phyloP scores from a whole-genome alignment of 2,797 vertebrate species.

The Cottoperca gobio region DNA sequence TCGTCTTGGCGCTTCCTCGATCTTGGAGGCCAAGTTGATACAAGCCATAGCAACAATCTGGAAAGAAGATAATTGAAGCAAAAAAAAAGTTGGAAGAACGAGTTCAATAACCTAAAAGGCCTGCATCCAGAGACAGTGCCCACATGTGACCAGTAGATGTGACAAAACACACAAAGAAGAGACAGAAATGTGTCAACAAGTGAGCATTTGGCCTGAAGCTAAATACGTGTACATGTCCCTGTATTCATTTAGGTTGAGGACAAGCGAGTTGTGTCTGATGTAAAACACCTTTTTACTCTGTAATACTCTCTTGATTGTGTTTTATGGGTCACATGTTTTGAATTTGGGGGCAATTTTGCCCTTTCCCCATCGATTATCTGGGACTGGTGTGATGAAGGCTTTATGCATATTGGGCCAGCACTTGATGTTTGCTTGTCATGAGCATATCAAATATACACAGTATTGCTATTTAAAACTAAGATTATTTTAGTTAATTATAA shows the following conservation, averaged over 20 bases:
- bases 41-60: slow-evolving; percentile 99
- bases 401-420: too few relatives aligned
- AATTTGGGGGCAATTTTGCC: too few relatives aligned
- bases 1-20: slow-evolving; percentile 96
- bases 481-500: background rate
- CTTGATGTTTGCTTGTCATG: background rate
- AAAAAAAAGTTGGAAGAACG: slow-evolving; percentile 34
- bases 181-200: background rate
- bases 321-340: too few relatives aligned
- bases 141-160: background rate
- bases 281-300: too few relatives aligned
- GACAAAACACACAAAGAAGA: background rate
- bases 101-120: background rate
- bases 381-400: too few relatives aligned
- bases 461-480: background rate
- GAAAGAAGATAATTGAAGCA: slow-evolving; percentile 59
- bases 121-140: background rate
- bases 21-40: slow-evolving; percentile 98
- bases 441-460: background rate
- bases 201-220: too few relatives aligned
- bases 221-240: too few relatives aligned
- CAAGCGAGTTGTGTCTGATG: too few relatives aligned
- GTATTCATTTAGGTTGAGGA: too few relatives aligned
- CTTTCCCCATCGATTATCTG: too few relatives aligned
- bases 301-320: too few relatives aligned